phyloP scores from a whole-genome alignment of 2,797 vertebrate genomes.

The Helicolenus hilgendorfi region DNA sequence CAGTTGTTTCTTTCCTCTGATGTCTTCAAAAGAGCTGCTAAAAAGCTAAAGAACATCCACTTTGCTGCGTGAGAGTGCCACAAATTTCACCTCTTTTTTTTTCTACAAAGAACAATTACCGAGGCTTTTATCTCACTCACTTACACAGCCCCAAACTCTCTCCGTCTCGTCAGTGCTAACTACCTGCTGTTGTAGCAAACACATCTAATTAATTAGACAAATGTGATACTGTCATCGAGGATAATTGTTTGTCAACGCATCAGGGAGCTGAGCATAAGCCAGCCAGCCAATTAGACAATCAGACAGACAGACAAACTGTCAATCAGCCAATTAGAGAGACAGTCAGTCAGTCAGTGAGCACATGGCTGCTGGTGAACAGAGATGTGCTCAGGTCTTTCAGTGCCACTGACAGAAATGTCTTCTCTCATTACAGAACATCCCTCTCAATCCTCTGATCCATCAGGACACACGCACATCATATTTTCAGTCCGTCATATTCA shows the following conservation, averaged over 20 bases:
- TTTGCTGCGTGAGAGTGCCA: slow-evolving; percentile 2
- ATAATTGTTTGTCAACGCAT: slow-evolving; percentile 92
- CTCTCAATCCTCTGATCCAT: not conserved
- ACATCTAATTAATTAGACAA: slow-evolving; percentile 91
- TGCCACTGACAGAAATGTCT: slow-evolving; percentile 45
- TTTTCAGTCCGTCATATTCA: not conserved
- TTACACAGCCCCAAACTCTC: slow-evolving; percentile 41
- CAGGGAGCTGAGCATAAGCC: slow-evolving; percentile 74
- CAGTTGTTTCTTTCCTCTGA: slow-evolving; percentile 17
- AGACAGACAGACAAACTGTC: slow-evolving; percentile 63
- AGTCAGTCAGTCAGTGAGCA: slow-evolving; percentile 45
- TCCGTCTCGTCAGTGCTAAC: slow-evolving; percentile 59
- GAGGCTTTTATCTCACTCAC: slow-evolving; percentile 53
- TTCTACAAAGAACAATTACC: slow-evolving; percentile 20
- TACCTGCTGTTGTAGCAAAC: slow-evolving; percentile 83
- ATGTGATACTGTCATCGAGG: slow-evolving; percentile 87
- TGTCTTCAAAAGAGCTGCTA: slow-evolving; percentile 31
- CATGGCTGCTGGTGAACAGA: slow-evolving; percentile 67
- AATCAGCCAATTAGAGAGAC: slow-evolving; percentile 67
- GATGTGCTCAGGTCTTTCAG: slow-evolving; percentile 72
- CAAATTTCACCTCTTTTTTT: slow-evolving; percentile 22
- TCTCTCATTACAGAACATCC: slow-evolving; percentile 17
- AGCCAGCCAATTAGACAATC: slow-evolving; percentile 74
- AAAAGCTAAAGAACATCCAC: slow-evolving; percentile 31
- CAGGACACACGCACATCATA: not conserved